Percentiles rank a stretch among this genome's conserved stretches.
Evolutionary conservation across 2,797 vertebrate genomes (phyloP).

Genomic region (Danionella dracula): DNA sequence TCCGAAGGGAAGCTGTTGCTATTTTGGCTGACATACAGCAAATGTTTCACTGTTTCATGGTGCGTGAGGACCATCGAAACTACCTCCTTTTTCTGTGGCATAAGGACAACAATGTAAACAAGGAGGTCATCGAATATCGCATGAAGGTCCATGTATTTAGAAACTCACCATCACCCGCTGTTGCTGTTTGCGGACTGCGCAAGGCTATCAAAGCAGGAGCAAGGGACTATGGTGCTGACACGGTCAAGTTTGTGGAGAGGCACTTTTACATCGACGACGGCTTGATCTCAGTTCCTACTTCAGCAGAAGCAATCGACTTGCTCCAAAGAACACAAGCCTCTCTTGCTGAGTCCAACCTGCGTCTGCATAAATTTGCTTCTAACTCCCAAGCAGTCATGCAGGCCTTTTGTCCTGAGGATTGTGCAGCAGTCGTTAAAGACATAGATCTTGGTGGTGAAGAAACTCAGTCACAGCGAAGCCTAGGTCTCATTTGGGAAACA

Average conservation of each 20-base stretch:
- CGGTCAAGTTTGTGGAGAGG: too few species aligned
- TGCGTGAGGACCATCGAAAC: neutral
- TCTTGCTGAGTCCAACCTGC: neutral
- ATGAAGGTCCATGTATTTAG: too few species aligned
- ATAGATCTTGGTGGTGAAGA: neutral
- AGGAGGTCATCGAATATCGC: too few species aligned
- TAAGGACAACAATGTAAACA: too few species aligned
- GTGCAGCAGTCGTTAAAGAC: neutral
- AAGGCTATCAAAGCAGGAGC: too few species aligned
- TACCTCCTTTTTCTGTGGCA: neutral
- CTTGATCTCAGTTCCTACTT: neutral
- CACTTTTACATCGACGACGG: too few species aligned
- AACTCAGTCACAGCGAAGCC: neutral
- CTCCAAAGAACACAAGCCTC: neutral
- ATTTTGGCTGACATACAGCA: constrained; percentile 9
- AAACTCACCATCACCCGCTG: too few species aligned
- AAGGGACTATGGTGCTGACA: too few species aligned
- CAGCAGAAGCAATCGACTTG: neutral
- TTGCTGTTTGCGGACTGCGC: too few species aligned
- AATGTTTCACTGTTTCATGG: constrained; percentile 10
- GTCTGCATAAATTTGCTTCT: neutral
- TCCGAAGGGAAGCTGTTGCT: neutral
- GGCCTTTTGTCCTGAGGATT: neutral
- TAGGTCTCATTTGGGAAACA: neutral
- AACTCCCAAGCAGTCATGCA: neutral